phyloP scores from a whole-genome alignment of 2,888 invertebrate genomes.

The Phaonia tiefii region DNA sequence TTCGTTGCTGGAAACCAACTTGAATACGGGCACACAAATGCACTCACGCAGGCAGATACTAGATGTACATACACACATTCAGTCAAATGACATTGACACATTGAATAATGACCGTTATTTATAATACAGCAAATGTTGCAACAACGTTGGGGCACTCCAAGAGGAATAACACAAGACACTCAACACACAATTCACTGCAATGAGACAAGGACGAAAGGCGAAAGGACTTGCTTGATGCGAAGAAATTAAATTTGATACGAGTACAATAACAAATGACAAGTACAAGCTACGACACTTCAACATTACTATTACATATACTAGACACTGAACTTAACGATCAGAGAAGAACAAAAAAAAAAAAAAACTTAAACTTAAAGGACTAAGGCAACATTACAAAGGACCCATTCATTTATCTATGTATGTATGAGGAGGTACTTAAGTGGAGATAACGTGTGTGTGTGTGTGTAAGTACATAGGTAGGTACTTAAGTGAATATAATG shows the following conservation, averaged over 20 bases:
- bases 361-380: too few species aligned
- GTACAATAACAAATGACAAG: constrained; percentile 64
- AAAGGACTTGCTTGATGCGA: constrained; percentile 51
- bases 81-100: constrained; percentile 77
- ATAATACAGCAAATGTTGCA: constrained; percentile 62
- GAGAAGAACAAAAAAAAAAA: constrained; percentile 30
- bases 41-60: neutral
- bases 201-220: constrained; percentile 18
- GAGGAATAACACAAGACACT: constrained; percentile 8
- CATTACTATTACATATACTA: constrained; percentile 54
- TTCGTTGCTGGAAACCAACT: neutral
- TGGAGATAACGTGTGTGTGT: too few species aligned
- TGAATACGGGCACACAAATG: too few species aligned
- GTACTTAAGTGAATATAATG: too few species aligned
- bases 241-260: constrained; percentile 64
- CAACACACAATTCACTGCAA: constrained; percentile 44
- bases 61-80: constrained; percentile 13
- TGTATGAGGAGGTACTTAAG: too few species aligned
- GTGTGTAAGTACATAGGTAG: too few species aligned
- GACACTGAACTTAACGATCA: constrained; percentile 8
- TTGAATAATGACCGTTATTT: constrained; percentile 75
- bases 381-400: too few species aligned
- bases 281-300: constrained; percentile 64
- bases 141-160: constrained; percentile 40
- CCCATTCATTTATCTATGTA: too few species aligned